Evolutionary conservation across 2,113 vertebrate genomes (phyloP), one percentile per base, ranked within the genome.

Genomic region (Percopsis transmontana): DNA sequence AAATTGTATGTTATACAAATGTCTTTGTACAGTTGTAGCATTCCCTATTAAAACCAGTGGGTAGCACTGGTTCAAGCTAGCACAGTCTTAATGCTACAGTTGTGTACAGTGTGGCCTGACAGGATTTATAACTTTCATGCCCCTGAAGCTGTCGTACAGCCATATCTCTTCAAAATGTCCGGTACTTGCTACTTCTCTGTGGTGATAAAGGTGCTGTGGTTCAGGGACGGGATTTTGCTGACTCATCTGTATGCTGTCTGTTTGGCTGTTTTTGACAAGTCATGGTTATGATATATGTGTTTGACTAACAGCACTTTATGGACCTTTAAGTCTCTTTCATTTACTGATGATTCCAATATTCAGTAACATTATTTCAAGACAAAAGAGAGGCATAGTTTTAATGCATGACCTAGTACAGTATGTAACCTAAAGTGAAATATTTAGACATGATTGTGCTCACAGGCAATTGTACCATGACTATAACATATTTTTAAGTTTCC

Each of bases 211-310:
- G 0, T 2, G 24, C 5, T 15, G 27, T 16, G 53, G 24, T 23
- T 18, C 12, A 14, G 14, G 27, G 27, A 24, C 38, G 33, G n/a
- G 4, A 20, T 58, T 41, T 15, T 58, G 56, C 56, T 58, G 56
- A 58, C 56, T 58, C 38, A 58, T 58, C 56, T 39, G 27, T 54
- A 20, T 23, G 3, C 9, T 40, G 19, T 18, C 14, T 63, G 45
- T 20, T 53, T 40, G 33, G n/a, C 20, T 11, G 42, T 48, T 57
- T 58, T 20, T 66, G 63, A 21, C 16, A 38, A 44, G 20, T 42
- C 21, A 55, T 24, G 21, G 20, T 41, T 66, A 38, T 45, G 39
- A 57, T 19, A 13, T 58, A 41, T 41, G 18, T 18, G 33, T 16
- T 23, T 11, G 23, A 19, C 13, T 9, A n/a, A 7, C 18, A 15